Evolutionary conservation across 2,888 invertebrate species (phyloP).

Genomic region (Lymantria dispar): DNA sequence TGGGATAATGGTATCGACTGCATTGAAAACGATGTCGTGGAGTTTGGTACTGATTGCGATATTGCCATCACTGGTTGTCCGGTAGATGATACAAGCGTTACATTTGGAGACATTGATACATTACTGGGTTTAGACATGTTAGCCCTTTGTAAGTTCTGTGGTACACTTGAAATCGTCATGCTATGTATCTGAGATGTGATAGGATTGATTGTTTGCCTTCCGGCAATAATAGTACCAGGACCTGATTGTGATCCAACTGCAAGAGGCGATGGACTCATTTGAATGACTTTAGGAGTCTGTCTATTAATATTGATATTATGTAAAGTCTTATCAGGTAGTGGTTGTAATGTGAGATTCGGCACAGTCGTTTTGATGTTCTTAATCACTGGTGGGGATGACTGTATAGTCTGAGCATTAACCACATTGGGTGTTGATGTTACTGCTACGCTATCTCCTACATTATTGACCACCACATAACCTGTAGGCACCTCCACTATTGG

Average conservation of each 20-base stretch:
- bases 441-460: slow-evolving; percentile 78
- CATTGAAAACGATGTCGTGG: slow-evolving; percentile 62
- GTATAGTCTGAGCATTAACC: slow-evolving; percentile 67
- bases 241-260: slow-evolving; percentile 57
- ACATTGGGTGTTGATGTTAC: slow-evolving; percentile 68
- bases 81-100: slow-evolving; percentile 70
- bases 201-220: slow-evolving; percentile 70
- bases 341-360: slow-evolving; percentile 75
- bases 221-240: slow-evolving; percentile 56
- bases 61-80: slow-evolving; percentile 78
- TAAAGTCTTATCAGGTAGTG: slow-evolving; percentile 67
- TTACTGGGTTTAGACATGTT: slow-evolving; percentile 60
- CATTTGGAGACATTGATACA: slow-evolving; percentile 71
- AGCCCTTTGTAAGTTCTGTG: slow-evolving; percentile 60
- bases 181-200: slow-evolving; percentile 76
- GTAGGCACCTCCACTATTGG: slow-evolving; percentile 89
- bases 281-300: slow-evolving; percentile 72
- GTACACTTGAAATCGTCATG: slow-evolving; percentile 64
- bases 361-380: slow-evolving; percentile 68
- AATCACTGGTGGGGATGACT: slow-evolving; percentile 63
- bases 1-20: slow-evolving; percentile 74
- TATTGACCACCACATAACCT: slow-evolving; percentile 87
- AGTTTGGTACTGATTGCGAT: slow-evolving; percentile 69
- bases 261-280: slow-evolving; percentile 62
- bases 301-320: slow-evolving; percentile 51